Base-by-base conservation (phyloP, 2,797 vertebrate species). In the Lepilemur ruficaudatus region DNA sequence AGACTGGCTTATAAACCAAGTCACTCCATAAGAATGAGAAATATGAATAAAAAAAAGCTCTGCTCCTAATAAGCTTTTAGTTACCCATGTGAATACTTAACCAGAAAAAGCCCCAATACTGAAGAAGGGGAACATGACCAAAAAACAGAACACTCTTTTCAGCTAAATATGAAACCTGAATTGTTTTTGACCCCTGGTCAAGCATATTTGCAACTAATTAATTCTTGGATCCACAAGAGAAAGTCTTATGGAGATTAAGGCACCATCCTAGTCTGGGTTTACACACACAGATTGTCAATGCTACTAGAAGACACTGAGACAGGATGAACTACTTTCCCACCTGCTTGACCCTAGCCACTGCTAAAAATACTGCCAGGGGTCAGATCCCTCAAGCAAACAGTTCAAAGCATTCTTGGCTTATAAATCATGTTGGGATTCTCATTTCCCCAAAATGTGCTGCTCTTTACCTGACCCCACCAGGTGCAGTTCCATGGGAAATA, bases 1-100 rank as follows among this genome's bases (percentile, higher is more conserved):
- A 13, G n/a, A 28, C 5, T 57, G 38, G 18, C 9, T 30, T 84
- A 48, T 76, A 57, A 43, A 70, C 28, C 10, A 78, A 78, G 72
- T 17, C 8, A 12, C 5, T 25, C 41, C 20, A 38, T 17, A 2
- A 6, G 35, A 3, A 8, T 4, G 12, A 78, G 50, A 1, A 5
- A 30, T 30, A 35, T 57, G 11, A 23, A 8, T 30, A 46, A 65
- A 55, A 79, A 2, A 1, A 20, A 14, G 8, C 28, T 79, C 63
- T 59, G 50, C 18, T 55, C 28, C n/a, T 55, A 61, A 43, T 65
- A 28, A 84, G 3, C 3, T 23, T 69, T 48, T 48, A 9, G 13
- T 79, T 79, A 5, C 1, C 1, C 25, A 17, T 32, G 23, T 93
- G 32, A 32, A 57, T 69, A 57, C 41, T 70, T 12, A 32, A 25